Evolutionary conservation across 2,888 invertebrate species (phyloP).

Genomic region (Eueremaeus valkanovi): DNA sequence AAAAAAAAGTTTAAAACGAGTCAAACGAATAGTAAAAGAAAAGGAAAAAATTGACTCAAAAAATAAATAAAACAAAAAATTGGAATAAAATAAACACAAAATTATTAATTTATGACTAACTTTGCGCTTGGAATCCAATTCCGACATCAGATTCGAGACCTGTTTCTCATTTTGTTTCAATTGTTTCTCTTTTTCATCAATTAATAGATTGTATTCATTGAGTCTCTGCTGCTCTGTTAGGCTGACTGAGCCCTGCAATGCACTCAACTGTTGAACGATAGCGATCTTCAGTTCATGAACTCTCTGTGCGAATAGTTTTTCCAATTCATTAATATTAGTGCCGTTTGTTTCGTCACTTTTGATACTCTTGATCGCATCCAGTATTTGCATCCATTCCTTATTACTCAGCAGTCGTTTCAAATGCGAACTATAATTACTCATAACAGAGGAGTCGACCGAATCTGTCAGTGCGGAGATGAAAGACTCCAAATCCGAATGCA

Average conservation of each 20-base stretch:
- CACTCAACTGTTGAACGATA: constrained; percentile 21
- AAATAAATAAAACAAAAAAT: no score
- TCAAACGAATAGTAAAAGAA: neutral
- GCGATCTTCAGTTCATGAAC: constrained; percentile 20
- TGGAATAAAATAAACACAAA: neutral
- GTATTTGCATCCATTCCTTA: neutral
- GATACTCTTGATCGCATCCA: neutral
- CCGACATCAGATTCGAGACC: neutral
- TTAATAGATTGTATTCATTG: constrained; percentile 13
- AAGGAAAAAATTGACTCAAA: neutral
- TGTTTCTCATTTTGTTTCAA: neutral
- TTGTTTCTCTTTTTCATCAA: constrained; percentile 22
- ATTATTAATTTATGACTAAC: neutral
- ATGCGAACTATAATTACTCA: neutral
- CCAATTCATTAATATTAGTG: constrained; percentile 13
- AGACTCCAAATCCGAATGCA: constrained; percentile 15
- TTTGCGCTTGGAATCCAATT: neutral
- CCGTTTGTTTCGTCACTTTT: neutral
- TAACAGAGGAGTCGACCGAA: neutral
- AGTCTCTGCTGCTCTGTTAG: constrained; percentile 32
- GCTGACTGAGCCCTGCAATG: neutral
- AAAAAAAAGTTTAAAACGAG: no score
- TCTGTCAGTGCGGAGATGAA: constrained; percentile 12
- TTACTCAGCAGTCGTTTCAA: neutral
- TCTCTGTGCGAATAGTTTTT: neutral